A percentile compares a stretch with the other conserved stretches of the same genome.
Conservation (phyloP, 1,140 invertebrate genomes). For the Philaenus spumarius region DNA sequence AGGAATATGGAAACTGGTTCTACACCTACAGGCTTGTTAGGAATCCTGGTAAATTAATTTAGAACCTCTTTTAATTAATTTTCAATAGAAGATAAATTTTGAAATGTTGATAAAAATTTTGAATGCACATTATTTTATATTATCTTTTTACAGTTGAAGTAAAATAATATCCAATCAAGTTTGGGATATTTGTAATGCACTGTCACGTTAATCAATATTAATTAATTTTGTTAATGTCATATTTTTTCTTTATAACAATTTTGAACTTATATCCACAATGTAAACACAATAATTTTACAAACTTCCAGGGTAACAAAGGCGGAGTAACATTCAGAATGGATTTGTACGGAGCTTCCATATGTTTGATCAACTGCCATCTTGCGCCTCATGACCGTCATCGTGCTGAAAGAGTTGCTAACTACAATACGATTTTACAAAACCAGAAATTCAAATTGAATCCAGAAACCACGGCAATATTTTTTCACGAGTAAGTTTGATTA, state of each 20-base stretch:
- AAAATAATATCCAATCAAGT: no score
- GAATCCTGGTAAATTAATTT: conserved; percentile 64
- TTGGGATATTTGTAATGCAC: no score
- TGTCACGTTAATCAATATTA: no score
- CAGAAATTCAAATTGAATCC: conserved; percentile 58
- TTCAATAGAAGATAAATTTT: conserved; percentile 9
- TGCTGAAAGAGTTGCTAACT: conserved; percentile 74
- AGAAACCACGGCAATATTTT: conserved; percentile 75
- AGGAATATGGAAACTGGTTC: conserved; percentile 76
- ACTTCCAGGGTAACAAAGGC: conserved; percentile 95
- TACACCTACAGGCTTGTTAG: conserved; percentile 80
- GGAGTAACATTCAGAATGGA: conserved; percentile 81
- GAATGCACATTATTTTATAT: no score
- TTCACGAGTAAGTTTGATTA: conserved; percentile 83
- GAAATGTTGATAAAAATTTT: no score
- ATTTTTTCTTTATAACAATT: no score
- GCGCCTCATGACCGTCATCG: conserved; percentile 79
- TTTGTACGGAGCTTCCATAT: conserved; percentile 77
- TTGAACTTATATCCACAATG: no score
- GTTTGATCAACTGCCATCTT: conserved; percentile 82
- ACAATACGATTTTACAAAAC: conserved; percentile 70
- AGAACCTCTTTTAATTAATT: neutral
- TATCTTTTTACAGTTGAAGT: no score
- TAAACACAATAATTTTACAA: no score
- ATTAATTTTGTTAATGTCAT: no score